Base-by-base conservation (phyloP, 1,140 invertebrate genomes). In the Zophobas morio region DNA sequence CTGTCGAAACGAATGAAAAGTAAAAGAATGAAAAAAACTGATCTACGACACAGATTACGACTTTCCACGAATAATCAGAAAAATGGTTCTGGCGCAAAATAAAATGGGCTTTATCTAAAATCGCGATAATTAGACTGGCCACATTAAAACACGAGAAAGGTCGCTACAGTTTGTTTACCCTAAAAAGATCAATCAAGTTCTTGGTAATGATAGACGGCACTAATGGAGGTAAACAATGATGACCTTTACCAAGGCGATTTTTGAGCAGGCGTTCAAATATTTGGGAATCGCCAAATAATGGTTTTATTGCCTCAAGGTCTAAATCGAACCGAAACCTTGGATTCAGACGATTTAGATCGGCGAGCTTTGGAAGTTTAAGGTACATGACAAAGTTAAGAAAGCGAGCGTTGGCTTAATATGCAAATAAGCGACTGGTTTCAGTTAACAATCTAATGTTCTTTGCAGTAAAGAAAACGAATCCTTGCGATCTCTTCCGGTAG, bases 131-230 rank as follows among this genome's bases (percentile, higher is more conserved):
- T 3, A 46, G 42, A 8, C 3, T 0, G 3, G 42, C 42, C 34
- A 39, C 34, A 57, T 57, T 57, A 35, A 57, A 57, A 57, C 0
- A 0, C 6, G 34, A 57, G 6, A 57, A 36, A 35, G 34, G 34
- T 35, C 42, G 42, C 42, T 46, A 46, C 42, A 46, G 42, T 46
- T 46, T 46, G 56, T 57, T 57, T 57, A 57, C 33, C 35, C 33
- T 35, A 36, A 57, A 57, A 57, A 57, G 42, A 46, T 57, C 56
- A 57, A 57, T 57, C 42, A 46, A 57, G 6, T 57, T 57, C 35
- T n/a, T 0, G 36, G 56, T 57, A 57, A 8, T 57, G 56, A 57
- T 57, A 2, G 56, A 57, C 33, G 34, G 56, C 6, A 34, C 34
- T 57, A 57, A 57, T 57, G 56, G 33, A 57, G 34, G 35, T 36